Evolutionary conservation across 2,888 invertebrate species (phyloP), one percentile per base, ranked within the genome.

Genomic region (Teleiodes luculella): DNA sequence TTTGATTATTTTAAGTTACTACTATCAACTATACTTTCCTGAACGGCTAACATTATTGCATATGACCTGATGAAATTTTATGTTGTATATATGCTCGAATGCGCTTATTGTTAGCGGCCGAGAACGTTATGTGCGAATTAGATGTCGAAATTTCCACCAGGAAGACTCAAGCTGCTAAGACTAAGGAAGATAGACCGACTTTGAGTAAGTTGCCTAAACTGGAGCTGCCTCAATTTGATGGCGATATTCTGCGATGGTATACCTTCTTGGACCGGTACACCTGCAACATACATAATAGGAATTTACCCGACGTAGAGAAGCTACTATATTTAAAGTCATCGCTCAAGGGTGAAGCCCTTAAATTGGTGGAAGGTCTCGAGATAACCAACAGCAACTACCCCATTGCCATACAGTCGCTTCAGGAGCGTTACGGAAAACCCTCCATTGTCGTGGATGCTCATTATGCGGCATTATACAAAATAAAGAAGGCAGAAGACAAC

Each of bases 311-410:
- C 16, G 46, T 45, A 7, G 53, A 53, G 4, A 53, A 53, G 30
- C 30, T 46, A 10, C 18, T 24, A n/a, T 53, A 53, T 36, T 14
- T 53, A 6, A 36, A 45, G 11, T 20, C 11, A 0, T 37, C 45
- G 5, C 24, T 46, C 3, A 20, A 45, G 16, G 53, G 37, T 14
- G 53, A 36, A 6, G 36, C 53, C 0, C 2, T 3, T 1, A 24
- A 30, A 5, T 18, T 31, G 3, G 20, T 53, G 1, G 33, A 33
- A 4, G 53, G 53, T 0, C 13, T 53, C 1, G 36, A 13, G 1
- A 37, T 37, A 3, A 53, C 36, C 3, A 53, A 46, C 18, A 20
- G 16, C 5, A 53, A 46, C 37, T 53, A 53, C 37, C n/a, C 20
- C 1, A 52, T 52, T 3, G 52, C 52, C 33, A 41, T 41, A 4